phyloP scores from a whole-genome alignment of 1,140 invertebrate genomes.

The Ectropis grisescens region DNA sequence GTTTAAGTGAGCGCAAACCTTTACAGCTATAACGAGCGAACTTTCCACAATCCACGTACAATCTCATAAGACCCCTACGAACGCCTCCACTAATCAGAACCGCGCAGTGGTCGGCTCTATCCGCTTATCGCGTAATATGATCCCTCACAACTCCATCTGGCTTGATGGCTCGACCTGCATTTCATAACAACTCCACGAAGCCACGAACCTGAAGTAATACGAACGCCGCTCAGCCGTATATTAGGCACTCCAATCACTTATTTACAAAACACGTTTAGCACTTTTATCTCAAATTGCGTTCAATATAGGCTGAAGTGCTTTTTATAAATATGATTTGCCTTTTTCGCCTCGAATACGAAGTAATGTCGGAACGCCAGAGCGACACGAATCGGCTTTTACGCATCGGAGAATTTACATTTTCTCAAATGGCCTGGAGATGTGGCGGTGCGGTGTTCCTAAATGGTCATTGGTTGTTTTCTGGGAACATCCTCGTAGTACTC shows the following conservation, averaged over 20 bases:
- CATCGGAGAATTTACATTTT: conserved; percentile 26
- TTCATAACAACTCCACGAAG: too few species aligned
- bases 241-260: conserved; percentile 10
- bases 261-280: conserved; percentile 17
- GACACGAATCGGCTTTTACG: conserved; percentile 48
- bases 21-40: too few species aligned
- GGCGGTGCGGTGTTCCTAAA: conserved; percentile 7
- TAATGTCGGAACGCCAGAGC: conserved; percentile 19
- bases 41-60: too few species aligned
- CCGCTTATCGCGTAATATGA: conserved; percentile 40
- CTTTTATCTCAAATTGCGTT: conserved; percentile 20
- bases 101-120: conserved; percentile 19
- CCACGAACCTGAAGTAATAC: too few species aligned
- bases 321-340: conserved; percentile 36
- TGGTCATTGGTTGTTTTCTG: conserved; percentile 15
- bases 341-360: conserved; percentile 24
- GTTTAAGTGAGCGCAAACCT: too few species aligned
- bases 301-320: conserved; percentile 22
- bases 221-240: conserved; percentile 8
- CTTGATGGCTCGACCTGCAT: too few species aligned
- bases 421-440: conserved; percentile 13
- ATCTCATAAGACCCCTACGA: too few species aligned
- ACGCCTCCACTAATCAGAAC: conserved; percentile 38
- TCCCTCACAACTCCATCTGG: conserved; percentile 26
- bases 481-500: too few species aligned